Percentiles rank a stretch among this genome's conserved stretches.
phyloP scores from a whole-genome alignment of 2,797 vertebrate genomes.

The Sarcophilus harrisii region DNA sequence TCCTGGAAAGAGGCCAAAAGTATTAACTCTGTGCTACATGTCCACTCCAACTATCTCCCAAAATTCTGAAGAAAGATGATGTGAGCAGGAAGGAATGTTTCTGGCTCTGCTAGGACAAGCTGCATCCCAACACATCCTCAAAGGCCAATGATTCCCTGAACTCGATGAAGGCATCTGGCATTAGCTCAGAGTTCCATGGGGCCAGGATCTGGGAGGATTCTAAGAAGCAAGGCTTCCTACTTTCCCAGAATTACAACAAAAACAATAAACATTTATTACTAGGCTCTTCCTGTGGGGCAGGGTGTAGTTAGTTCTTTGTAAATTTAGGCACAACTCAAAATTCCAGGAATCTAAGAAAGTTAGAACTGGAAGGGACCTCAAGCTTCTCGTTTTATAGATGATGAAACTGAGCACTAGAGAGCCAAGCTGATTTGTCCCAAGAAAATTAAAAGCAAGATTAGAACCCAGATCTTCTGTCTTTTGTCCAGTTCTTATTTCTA shows the following conservation, averaged over 20 bases:
- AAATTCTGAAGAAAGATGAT: not conserved
- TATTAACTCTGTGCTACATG: not conserved
- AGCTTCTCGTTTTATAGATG: not conserved
- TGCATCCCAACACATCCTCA: not conserved
- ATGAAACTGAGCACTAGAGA: not conserved
- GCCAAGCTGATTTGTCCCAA: not conserved
- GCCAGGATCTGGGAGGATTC: not conserved
- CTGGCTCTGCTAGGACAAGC: not conserved
- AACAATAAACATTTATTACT: not conserved
- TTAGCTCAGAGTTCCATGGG: not conserved
- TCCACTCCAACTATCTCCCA: not conserved
- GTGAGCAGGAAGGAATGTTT: not conserved
- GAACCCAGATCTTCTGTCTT: not conserved
- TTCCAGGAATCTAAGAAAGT: not conserved
- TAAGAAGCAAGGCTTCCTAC: not conserved
- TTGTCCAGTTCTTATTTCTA: not conserved
- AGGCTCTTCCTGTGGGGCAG: not conserved
- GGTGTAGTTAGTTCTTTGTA: not conserved
- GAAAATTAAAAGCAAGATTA: not conserved
- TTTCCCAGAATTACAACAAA: not conserved
- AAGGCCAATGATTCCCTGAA: not conserved
- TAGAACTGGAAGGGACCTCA: not conserved
- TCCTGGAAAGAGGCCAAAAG: not conserved
- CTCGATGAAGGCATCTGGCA: not conserved
- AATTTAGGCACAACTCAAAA: not conserved